Conservation (phyloP, 2,113 vertebrate species). For the Pelodiscus sinensis region DNA sequence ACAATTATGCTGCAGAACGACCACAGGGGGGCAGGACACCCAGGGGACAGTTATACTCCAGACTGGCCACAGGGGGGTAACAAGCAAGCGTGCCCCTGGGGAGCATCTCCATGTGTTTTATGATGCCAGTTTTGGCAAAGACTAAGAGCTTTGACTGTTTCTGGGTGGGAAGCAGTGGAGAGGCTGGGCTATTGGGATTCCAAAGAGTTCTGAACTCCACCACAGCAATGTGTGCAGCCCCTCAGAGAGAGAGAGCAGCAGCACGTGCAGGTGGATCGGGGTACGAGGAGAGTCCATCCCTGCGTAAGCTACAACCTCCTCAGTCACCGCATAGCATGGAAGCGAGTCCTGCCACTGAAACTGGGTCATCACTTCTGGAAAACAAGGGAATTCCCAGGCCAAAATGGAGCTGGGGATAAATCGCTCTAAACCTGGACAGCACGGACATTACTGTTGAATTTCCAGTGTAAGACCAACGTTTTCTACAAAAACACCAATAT, state of each 20-base stretch:
- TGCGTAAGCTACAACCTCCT: not conserved
- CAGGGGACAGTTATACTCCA: too few relatives aligned
- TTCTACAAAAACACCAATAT: not conserved
- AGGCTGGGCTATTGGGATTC: not conserved
- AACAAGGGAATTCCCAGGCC: not conserved
- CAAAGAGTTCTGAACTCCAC: not conserved
- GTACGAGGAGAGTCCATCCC: too few relatives aligned
- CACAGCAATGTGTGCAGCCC: not conserved
- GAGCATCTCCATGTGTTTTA: not conserved
- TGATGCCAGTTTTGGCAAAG: not conserved
- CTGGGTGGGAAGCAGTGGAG: not conserved
- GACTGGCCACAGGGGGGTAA: too few relatives aligned
- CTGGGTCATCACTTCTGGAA: not conserved
- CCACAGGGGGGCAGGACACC: too few relatives aligned
- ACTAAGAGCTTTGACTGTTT: not conserved
- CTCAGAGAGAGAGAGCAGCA: not conserved
- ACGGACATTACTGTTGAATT: not conserved
- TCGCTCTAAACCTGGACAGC: not conserved
- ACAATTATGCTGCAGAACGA: too few relatives aligned
- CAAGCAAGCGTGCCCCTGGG: too few relatives aligned
- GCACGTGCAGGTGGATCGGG: too few relatives aligned
- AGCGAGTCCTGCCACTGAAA: not conserved
- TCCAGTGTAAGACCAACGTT: not conserved
- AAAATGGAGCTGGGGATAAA: not conserved
- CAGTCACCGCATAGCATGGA: not conserved